Base-by-base conservation (phyloP, 1,140 invertebrate genomes). In the roundworm (Caenorhabditis elegans) region DNA sequence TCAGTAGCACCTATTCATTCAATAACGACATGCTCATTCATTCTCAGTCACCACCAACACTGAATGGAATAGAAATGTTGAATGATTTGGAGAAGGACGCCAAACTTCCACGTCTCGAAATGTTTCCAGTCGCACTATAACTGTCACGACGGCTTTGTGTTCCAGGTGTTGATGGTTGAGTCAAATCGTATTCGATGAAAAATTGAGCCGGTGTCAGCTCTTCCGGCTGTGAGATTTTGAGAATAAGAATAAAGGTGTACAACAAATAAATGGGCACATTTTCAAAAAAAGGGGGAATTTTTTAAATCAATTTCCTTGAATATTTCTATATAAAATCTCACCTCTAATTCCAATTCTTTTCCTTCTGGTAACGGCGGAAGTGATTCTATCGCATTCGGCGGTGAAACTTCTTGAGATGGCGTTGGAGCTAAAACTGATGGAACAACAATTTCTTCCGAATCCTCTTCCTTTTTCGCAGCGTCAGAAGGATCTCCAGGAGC, bases 111-210 rank as follows among this genome's bases (percentile, higher is more conserved):
- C 60, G 60, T 43, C 60, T 4, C 34, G 60, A 70, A 19, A 39
- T 70, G n/a, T 70, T 70, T 70, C 60, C 60, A 70, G 34, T 19
- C 43, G 60, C 60, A 70, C 19, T 70, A 22, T 70, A 70, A 43
- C 60, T 70, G 19, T 70, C 34, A 11, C 60, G 60, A 22, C 60
- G 60, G n/a, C 60, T 70, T 70, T 39, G 34, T 10, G 34, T 17
- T 2, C 34, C 60, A 39, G 60, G 34, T 2, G 60, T 70, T 3
- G 55, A 15, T 22, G 60, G 34, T 70, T 70, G 60, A 39, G 60
- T 70, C 34, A 70, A 13, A 70, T 70, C 60, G 34, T 70, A 70
- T 17, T 70, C 60, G 34, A 70, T 70, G n/a, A n/a, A 70, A 70
- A 70, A 70, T 22, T 19, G 31, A 70, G 60, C 34, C 34, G 60